Evolutionary conservation across 2,888 invertebrate species (phyloP), one percentile per base, ranked within the genome.

Genomic region (Morpho achilles): DNA sequence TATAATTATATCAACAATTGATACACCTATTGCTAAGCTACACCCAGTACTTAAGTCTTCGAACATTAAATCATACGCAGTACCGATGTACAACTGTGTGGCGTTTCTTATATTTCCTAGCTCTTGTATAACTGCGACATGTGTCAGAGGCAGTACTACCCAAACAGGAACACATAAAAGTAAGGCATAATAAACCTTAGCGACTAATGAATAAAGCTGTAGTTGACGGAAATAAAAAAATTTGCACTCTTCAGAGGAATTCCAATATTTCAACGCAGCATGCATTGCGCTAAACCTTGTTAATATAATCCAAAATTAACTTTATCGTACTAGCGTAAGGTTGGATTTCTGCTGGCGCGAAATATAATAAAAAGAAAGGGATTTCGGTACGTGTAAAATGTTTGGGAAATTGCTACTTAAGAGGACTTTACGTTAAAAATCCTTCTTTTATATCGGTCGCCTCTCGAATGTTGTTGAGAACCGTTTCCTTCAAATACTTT

Each of bases 381-480:
- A 51, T 56, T 56, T 56, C 46, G 50, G 52, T 56, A 55, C 56
- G 58, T 56, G 61, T 53, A 54, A 54, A 63, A 56, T 58, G 58
- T 60, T 56, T 58, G 58, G 63, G 61, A 63, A 61, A 63, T 58
- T 61, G 62, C 58, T 63, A 59, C 56, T 61, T 56, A 63, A 58
- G 51, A 39, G 53, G 47, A 53, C 55, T 54, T 48, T 48, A 48
- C 32, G 42, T 49, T 47, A 41, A 32, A 48, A 48, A 46, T 48
- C 46, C 46, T 53, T 42, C 43, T 52, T 54, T 59, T 57, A 55
- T 52, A 50, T 60, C 49, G 53, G 52, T 56, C 9, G 8, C 47
- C 55, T 56, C 59, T 56, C 52, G 53, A 56, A 59, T 56, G 53
- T 58, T 10, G 47, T 57, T 57, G 42, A 54, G 53, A 54, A 51